These are phyloP conservation scores for Isurus oxyrinchus DNA, from an alignment of 2,113 vertebrate species.

Conservation along the genomic window DNA sequence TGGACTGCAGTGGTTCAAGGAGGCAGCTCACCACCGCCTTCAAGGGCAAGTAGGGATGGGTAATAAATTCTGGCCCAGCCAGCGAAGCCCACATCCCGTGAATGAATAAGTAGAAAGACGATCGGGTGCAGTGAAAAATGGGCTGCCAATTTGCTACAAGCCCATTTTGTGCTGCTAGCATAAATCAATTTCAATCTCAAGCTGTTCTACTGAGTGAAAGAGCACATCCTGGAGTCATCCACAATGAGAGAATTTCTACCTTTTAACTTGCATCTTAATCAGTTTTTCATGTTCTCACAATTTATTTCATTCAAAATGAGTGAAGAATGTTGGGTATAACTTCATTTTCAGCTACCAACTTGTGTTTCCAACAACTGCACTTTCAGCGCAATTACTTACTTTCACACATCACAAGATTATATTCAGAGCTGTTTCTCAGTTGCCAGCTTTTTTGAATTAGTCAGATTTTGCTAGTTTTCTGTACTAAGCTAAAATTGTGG, in stretches of 20 bases:
- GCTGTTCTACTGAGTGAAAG: too few species aligned
- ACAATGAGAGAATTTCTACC: background rate
- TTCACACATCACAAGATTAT: background rate
- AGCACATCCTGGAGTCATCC: background rate
- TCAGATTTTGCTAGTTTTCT: background rate
- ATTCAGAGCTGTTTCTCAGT: background rate
- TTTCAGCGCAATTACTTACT: background rate
- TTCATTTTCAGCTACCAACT: background rate
- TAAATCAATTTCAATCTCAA: too few species aligned
- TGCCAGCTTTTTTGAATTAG: background rate
- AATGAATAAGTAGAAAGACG: too few species aligned
- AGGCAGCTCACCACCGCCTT: too few species aligned
- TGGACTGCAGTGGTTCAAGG: too few species aligned
- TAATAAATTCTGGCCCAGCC: too few species aligned
- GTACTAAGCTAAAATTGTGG: too few species aligned
- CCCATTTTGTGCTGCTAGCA: too few species aligned
- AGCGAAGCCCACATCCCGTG: too few species aligned
- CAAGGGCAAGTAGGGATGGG: too few species aligned
- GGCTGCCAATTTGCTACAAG: too few species aligned
- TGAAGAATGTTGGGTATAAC: background rate
- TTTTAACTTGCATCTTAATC: background rate
- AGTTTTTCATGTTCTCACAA: background rate
- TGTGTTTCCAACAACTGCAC: background rate
- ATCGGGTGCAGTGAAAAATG: too few species aligned
- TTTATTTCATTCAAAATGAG: background rate